Evolutionary conservation across 2,888 invertebrate species (phyloP).

Genomic region (Clistopyga incitator): DNA sequence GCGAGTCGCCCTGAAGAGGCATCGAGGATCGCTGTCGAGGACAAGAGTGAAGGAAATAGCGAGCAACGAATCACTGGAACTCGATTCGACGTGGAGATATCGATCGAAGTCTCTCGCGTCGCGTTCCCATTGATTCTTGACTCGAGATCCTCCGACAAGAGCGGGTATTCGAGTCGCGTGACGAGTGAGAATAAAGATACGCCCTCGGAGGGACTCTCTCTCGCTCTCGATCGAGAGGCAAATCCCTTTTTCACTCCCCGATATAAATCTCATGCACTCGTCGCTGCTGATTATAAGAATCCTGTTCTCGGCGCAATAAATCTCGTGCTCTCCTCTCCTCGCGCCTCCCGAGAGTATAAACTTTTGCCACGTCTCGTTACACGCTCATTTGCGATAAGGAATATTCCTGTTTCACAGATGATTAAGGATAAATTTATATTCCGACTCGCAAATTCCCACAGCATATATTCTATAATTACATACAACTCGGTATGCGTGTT

Average conservation of each 20-base stretch:
- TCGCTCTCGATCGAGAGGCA: conserved; percentile 17
- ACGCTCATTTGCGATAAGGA: conserved; percentile 67
- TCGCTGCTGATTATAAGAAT: conserved; percentile 65
- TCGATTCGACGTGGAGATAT: conserved; percentile 62
- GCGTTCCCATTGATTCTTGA: conserved; percentile 55
- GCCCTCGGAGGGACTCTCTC: conserved; percentile 41
- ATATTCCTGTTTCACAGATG: conserved; percentile 65
- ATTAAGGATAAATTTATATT: conserved; percentile 63
- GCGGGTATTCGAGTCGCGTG: conserved; percentile 54
- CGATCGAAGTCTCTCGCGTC: conserved; percentile 54
- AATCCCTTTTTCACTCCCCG: conserved; percentile 40
- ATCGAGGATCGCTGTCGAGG: not conserved
- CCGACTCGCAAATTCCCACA: conserved; percentile 60
- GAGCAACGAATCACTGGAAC: conserved; percentile 55
- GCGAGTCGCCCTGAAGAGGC: not conserved
- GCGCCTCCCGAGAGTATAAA: conserved; percentile 35
- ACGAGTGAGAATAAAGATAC: conserved; percentile 66
- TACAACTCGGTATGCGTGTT: conserved; percentile 12
- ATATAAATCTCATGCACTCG: conserved; percentile 64
- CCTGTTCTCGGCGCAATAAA: conserved; percentile 63
- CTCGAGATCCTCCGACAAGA: conserved; percentile 13
- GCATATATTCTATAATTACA: conserved; percentile 61
- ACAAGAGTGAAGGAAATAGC: conserved; percentile 29
- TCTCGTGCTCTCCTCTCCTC: conserved; percentile 46
- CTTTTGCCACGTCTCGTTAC: conserved; percentile 60